These are phyloP conservation scores for Rhea pennata DNA, from an alignment of 2,113 vertebrate species.

Conservation along the genomic window DNA sequence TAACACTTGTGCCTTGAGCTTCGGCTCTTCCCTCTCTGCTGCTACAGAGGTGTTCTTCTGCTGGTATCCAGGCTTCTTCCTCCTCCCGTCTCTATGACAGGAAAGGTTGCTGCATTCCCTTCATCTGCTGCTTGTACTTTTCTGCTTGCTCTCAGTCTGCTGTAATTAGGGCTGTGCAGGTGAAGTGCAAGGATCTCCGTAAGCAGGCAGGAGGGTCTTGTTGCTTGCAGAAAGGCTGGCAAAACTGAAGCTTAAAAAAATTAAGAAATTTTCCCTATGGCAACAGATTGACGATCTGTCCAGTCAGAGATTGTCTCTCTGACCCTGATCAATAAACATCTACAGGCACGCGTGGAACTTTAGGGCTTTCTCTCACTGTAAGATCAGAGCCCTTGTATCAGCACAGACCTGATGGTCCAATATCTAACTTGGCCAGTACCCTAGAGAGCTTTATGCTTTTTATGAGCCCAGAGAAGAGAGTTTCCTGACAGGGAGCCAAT, in stretches of 20 bases:
- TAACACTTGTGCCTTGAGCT: neutral
- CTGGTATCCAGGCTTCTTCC: neutral
- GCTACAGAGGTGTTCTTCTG: neutral
- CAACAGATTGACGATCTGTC: neutral
- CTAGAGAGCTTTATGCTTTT: neutral
- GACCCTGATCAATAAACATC: neutral
- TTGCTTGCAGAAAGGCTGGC: neutral
- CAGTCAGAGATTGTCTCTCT: neutral
- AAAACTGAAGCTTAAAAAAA: neutral
- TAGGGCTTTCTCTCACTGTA: neutral
- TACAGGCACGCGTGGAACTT: neutral
- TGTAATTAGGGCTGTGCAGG: neutral
- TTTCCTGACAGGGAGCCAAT: neutral
- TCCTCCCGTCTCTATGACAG: neutral
- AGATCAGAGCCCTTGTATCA: neutral
- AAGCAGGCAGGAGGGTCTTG: neutral
- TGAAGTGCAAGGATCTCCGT: neutral
- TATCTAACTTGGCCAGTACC: neutral
- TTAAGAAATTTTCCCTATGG: neutral
- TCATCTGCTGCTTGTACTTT: neutral
- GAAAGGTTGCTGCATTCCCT: neutral
- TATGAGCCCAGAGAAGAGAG: fast-evolving
- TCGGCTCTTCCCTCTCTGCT: neutral
- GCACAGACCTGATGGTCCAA: neutral
- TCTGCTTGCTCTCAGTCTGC: neutral